Conservation (phyloP, 2,888 invertebrate genomes). For the Noctua comes region DNA sequence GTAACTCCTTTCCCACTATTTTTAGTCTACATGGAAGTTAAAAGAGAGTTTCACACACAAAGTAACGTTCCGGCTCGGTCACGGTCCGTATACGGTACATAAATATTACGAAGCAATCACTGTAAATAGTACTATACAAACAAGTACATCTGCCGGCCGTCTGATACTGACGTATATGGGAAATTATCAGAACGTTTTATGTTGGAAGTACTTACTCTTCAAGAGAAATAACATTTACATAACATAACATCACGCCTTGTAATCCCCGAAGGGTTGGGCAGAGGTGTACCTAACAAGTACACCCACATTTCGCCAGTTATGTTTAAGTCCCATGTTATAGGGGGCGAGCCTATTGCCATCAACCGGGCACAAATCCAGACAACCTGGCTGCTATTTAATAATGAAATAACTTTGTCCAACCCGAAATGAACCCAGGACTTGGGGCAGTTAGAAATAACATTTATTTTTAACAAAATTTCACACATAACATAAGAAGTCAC, state of each 20-base stretch:
- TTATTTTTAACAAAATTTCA: background rate
- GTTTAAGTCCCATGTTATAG: too few relatives aligned
- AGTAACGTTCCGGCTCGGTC: slow-evolving; percentile 66
- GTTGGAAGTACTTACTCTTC: background rate
- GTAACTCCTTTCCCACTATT: slow-evolving; percentile 1
- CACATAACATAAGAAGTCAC: background rate
- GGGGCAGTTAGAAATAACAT: background rate
- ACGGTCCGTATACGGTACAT: slow-evolving; percentile 72
- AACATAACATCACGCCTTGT: background rate
- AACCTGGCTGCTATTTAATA: too few relatives aligned
- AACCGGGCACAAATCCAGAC: background rate
- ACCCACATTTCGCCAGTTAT: background rate
- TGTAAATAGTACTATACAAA: slow-evolving; percentile 78
- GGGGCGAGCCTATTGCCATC: background rate
- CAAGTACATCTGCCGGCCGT: slow-evolving; percentile 71
- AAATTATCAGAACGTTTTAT: slow-evolving; percentile 68
- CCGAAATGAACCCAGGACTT: background rate
- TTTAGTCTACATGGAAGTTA: slow-evolving; percentile 31
- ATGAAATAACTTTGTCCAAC: background rate
- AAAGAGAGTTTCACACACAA: slow-evolving; percentile 70
- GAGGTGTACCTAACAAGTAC: background rate
- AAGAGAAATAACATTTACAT: background rate
- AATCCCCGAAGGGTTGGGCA: too few relatives aligned
- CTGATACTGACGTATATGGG: slow-evolving; percentile 67
- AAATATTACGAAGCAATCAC: slow-evolving; percentile 83